Conservation (phyloP, 1,140 invertebrate species). For the Drosophila kurseongensis region DNA sequence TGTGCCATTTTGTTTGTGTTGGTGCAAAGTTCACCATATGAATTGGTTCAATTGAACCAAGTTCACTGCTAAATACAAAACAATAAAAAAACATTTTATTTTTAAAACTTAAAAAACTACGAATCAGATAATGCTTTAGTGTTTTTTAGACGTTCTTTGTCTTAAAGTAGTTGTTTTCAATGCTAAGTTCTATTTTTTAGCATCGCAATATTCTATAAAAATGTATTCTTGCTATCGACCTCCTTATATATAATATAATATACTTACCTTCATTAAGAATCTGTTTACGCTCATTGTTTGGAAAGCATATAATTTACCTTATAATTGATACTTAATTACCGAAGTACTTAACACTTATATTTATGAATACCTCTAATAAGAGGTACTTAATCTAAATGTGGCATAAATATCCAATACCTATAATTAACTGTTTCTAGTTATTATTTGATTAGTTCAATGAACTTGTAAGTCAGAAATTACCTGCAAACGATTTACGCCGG, state of each 20-base stretch:
- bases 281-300: not conserved
- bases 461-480: not conserved
- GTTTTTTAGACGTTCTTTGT: too few relatives aligned
- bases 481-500: too few relatives aligned
- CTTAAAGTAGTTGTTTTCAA: too few relatives aligned
- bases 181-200: too few relatives aligned
- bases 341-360: slow-evolving; percentile 16
- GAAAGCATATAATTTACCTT: not conserved
- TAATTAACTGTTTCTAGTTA: not conserved
- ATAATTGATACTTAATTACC: slow-evolving; percentile 20
- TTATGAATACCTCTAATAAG: slow-evolving; percentile 5
- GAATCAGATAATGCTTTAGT: too few relatives aligned
- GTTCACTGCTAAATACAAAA: slow-evolving; percentile 28
- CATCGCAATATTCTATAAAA: too few relatives aligned
- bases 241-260: too few relatives aligned
- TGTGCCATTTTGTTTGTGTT: slow-evolving; percentile 7
- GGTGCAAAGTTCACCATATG: slow-evolving; percentile 25
- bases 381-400: slow-evolving; percentile 8
- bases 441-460: slow-evolving; percentile 1
- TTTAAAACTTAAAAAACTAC: not conserved
- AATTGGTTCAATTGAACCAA: slow-evolving; percentile 51
- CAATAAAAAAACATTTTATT: not conserved
- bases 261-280: too few relatives aligned
- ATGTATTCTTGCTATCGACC: too few relatives aligned
- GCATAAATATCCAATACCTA: not conserved